Percentiles rank a stretch among this genome's conserved stretches.
phyloP scores from a whole-genome alignment of 2,113 vertebrate species.

The Xerus inauris region DNA sequence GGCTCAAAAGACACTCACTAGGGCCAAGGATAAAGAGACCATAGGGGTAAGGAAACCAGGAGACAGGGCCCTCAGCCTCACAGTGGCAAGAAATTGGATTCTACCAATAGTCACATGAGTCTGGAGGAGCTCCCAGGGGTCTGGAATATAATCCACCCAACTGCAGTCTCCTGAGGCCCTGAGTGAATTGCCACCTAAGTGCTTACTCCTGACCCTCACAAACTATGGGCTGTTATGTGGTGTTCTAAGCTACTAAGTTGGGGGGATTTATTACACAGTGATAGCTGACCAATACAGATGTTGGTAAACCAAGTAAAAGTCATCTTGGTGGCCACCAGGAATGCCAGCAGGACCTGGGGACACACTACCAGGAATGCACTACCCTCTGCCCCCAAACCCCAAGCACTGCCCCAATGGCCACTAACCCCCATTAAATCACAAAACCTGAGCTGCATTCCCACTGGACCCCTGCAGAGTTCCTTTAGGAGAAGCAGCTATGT shows the following conservation, averaged over 20 bases:
- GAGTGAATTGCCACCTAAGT: not conserved
- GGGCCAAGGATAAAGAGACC: not conserved
- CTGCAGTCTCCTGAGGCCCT: not conserved
- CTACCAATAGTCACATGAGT: accelerated
- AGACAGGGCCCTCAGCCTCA: not conserved
- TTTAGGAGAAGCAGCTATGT: too few relatives aligned
- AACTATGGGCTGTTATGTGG: too few relatives aligned
- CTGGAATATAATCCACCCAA: accelerated
- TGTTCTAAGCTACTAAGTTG: not conserved
- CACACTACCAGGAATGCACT: not conserved
- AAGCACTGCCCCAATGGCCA: not conserved
- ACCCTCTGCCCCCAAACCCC: too few relatives aligned
- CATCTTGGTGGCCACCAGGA: accelerated
- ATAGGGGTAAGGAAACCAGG: not conserved
- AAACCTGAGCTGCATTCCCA: accelerated
- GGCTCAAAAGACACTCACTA: accelerated
- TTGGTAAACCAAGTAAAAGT: not conserved
- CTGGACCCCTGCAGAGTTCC: not conserved
- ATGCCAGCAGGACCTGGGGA: not conserved
- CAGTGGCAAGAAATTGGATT: not conserved
- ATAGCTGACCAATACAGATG: not conserved
- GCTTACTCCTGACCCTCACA: not conserved
- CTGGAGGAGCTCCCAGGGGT: not conserved
- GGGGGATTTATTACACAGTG: accelerated
- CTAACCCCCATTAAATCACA: not conserved